Base-by-base conservation (phyloP, 53 echinoderm and acorn worm species). In the Mesocentrotus franciscanus region DNA sequence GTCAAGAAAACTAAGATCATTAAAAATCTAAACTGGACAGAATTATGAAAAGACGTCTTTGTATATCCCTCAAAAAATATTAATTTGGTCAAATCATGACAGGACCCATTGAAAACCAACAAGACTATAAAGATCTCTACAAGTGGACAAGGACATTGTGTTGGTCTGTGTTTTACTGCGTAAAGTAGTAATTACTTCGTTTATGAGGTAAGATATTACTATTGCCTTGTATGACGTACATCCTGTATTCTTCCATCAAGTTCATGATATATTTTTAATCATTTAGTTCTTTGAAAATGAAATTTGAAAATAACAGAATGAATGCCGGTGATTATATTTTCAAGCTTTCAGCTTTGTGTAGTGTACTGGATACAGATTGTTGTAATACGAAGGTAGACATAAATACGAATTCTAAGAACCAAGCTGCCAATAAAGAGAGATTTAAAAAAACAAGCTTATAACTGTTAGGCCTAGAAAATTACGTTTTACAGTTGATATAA, bases 41-140 rank as follows among this genome's bases (percentile, higher is more conserved):
- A 49, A 84, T 84, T 84, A 87, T 87, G 87, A 87, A 58, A n/a
- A 87, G 87, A 58, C 9, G n/a, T 56, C 87, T 87, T 87, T 87
- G 87, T 87, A 36, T 79, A n/a, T 56, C 87, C 2, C 58, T 87
- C n/a, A 56, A 30, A 49, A 84, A 49, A 13, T 42, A 49, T 84
- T 42, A 42, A 13, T 49, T 39, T n/a, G 58, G 58, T 87, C 87
- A 58, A 58, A 27, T 59, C 49, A 57, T 57, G 34, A 87, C 10
- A 87, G 58, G 58, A 27, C 26, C 29, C 87, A 34, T 58, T 87
- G 58, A 87, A 84, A 8, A 42, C 84, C 84, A 84, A 57, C 58
- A 58, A 27, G 10, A n/a, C 57, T 58, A 85, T 58, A 57, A 85
- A 58, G n/a, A 58, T 58, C 13, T 85, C 58, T 15, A 29, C 9